Conservation (phyloP, 2,888 invertebrate genomes). For the Cremastinae sp. region DNA sequence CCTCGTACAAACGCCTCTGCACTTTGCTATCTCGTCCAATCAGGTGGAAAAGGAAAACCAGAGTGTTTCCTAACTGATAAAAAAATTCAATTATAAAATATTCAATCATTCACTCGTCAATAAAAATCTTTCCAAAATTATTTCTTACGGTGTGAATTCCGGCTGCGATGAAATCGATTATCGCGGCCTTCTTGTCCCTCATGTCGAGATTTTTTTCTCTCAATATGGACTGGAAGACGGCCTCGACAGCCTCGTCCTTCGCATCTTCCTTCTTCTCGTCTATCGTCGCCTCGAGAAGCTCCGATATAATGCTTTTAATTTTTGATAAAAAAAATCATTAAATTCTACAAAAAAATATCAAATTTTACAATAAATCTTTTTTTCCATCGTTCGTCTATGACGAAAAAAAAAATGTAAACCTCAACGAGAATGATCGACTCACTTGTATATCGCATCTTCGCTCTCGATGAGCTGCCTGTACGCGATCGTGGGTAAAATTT, state of each 20-base stretch:
- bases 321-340: not conserved
- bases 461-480: slow-evolving; percentile 87
- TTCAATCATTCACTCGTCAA: too few relatives aligned
- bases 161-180: slow-evolving; percentile 93
- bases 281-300: slow-evolving; percentile 87
- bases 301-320: slow-evolving; percentile 85
- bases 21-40: slow-evolving; percentile 86
- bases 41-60: slow-evolving; percentile 89
- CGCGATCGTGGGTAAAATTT: slow-evolving; percentile 87
- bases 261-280: slow-evolving; percentile 83
- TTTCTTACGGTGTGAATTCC: slow-evolving; percentile 90
- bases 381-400: too few relatives aligned
- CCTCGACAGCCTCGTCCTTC: slow-evolving; percentile 83
- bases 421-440: slow-evolving; percentile 73
- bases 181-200: slow-evolving; percentile 90
- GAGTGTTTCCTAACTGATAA: slow-evolving; percentile 88
- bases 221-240: slow-evolving; percentile 89
- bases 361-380: too few relatives aligned
- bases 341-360: too few relatives aligned
- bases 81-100: slow-evolving; percentile 27
- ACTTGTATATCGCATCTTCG: slow-evolving; percentile 91
- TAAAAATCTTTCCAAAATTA: not conserved
- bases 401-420: not conserved
- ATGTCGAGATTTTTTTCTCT: slow-evolving; percentile 87
- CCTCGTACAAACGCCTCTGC: slow-evolving; percentile 85